Percentiles rank a stretch among this genome's conserved stretches.
phyloP scores from a whole-genome alignment of 1,140 invertebrate genomes.

The Penaeus indicus region DNA sequence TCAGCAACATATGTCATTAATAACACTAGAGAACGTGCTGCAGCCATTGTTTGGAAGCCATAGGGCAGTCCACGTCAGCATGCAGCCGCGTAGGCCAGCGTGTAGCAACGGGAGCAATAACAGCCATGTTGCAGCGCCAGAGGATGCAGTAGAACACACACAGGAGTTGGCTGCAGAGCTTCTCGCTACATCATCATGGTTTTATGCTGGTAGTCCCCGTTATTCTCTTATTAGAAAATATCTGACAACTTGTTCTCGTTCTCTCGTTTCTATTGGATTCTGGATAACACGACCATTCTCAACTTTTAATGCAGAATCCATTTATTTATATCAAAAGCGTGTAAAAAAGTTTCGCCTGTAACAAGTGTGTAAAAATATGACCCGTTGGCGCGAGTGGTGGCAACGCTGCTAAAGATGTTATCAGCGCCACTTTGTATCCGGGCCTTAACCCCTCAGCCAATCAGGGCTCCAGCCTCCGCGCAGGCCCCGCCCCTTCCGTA shows the following conservation, averaged over 20 bases:
- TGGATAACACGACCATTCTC: conserved; percentile 46
- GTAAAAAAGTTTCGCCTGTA: conserved; percentile 33
- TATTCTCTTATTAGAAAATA: conserved; percentile 51
- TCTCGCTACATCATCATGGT: background rate
- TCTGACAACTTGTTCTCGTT: conserved; percentile 42
- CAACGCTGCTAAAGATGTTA: conserved; percentile 45
- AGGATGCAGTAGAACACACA: background rate
- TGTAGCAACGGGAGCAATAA: no score
- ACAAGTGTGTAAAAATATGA: conserved; percentile 56
- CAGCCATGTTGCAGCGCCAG: no score
- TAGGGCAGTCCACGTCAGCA: no score
- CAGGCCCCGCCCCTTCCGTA: conserved; percentile 18
- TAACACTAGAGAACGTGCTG: no score
- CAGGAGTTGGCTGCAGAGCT: conserved; percentile 6
- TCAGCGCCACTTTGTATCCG: conserved; percentile 51
- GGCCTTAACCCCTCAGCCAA: conserved; percentile 2
- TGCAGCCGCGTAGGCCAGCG: no score
- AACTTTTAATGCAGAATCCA: conserved; percentile 59
- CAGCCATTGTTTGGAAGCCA: no score
- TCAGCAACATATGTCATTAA: no score
- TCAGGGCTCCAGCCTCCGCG: conserved; percentile 6
- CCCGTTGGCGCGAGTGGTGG: conserved; percentile 13
- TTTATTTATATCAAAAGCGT: conserved; percentile 58
- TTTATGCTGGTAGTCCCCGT: background rate
- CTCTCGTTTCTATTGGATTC: conserved; percentile 39